Percentiles rank a stretch among this genome's conserved stretches.
These are phyloP conservation scores for Choloepus hoffmanni DNA, from an alignment of 2,113 vertebrate species.

Conservation along the genomic window DNA sequence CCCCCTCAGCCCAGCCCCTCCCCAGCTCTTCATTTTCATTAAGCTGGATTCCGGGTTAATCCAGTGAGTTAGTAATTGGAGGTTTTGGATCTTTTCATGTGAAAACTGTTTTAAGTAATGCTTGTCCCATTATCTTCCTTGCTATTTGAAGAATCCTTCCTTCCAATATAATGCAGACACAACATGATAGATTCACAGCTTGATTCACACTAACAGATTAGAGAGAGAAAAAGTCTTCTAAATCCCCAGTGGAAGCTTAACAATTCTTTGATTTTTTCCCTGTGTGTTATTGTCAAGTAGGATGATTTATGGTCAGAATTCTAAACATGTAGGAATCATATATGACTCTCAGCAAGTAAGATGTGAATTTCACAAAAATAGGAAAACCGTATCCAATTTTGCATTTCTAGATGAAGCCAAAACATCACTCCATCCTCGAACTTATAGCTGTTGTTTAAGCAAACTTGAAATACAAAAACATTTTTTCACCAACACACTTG, in stretches of 20 bases:
- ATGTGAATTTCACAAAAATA: not conserved
- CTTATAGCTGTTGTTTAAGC: not conserved
- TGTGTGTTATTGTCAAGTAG: accelerated
- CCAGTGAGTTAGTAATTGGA: not conserved
- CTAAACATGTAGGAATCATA: not conserved
- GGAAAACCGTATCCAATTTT: not conserved
- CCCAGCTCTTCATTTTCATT: accelerated
- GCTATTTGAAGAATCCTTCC: not conserved
- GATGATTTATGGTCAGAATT: not conserved
- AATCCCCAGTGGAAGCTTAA: not conserved
- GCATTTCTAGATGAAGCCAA: not conserved
- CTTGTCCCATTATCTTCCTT: not conserved
- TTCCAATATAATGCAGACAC: not conserved
- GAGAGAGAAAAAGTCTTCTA: not conserved
- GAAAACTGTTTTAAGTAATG: not conserved
- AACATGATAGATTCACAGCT: not conserved
- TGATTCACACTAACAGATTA: accelerated
- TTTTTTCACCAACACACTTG: accelerated
- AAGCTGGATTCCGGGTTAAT: not conserved
- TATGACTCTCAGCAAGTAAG: not conserved
- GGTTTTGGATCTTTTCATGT: not conserved
- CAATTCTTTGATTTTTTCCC: not conserved
- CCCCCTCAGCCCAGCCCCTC: not conserved
- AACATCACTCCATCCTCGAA: too few species aligned
- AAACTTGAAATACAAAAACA: accelerated